phyloP scores from a whole-genome alignment of 2,888 invertebrate species.

The Scrobipalpa atriplicella region DNA sequence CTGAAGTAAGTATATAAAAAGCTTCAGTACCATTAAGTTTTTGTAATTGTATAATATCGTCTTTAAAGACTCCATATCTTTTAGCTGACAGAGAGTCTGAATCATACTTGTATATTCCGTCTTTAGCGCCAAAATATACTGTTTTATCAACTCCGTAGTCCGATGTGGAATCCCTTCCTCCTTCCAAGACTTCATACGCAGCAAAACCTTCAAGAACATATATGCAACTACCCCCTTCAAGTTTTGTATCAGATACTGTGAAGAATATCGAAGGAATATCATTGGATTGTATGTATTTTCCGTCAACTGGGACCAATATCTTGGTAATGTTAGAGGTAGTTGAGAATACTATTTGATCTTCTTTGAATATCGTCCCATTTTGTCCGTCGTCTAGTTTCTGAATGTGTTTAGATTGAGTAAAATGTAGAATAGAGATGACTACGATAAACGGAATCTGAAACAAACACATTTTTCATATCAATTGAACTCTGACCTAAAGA shows the following conservation, averaged over 20 bases:
- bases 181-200: constrained; percentile 66
- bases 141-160: constrained; percentile 54
- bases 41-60: constrained; percentile 64
- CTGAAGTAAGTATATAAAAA: constrained; percentile 54
- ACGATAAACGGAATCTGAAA: background rate
- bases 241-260: constrained; percentile 53
- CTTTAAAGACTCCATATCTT: constrained; percentile 57
- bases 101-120: constrained; percentile 61
- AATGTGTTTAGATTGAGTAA: background rate
- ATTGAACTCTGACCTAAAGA: no score
- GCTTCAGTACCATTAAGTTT: constrained; percentile 60
- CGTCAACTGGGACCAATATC: constrained; percentile 58
- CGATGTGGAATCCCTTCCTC: constrained; percentile 62
- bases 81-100: constrained; percentile 58
- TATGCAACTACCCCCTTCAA: constrained; percentile 62
- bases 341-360: constrained; percentile 60
- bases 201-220: constrained; percentile 67
- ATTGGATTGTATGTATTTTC: constrained; percentile 47
- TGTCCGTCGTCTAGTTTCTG: background rate
- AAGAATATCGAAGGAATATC: constrained; percentile 67
- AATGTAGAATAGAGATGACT: background rate
- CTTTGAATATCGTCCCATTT: constrained; percentile 47
- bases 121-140: constrained; percentile 60
- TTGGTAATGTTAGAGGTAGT: constrained; percentile 60
- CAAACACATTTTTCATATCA: background rate